Evolutionary conservation across 2,797 vertebrate species (phyloP).

Genomic region (Brachyrhaphis roseni): DNA sequence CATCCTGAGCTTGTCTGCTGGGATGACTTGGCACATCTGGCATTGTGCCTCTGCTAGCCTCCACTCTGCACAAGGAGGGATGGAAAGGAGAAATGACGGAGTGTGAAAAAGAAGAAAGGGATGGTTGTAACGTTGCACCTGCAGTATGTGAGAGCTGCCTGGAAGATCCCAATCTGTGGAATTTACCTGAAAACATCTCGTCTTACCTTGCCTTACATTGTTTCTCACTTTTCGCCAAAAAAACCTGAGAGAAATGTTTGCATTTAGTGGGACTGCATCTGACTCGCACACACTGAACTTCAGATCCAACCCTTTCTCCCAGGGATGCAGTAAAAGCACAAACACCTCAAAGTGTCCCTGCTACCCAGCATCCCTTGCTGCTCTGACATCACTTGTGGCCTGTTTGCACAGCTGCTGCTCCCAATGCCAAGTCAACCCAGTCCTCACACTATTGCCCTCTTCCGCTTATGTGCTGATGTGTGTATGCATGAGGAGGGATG

Average conservation of each 20-base stretch:
- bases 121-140: slow-evolving; percentile 66
- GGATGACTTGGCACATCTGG: slow-evolving; percentile 70
- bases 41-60: slow-evolving; percentile 42
- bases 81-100: slow-evolving; percentile 7
- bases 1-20: slow-evolving; percentile 46
- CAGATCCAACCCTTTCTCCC: slow-evolving; percentile 21
- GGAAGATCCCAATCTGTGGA: slow-evolving; percentile 41
- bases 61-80: slow-evolving; percentile 8
- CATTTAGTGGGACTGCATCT: slow-evolving; percentile 12
- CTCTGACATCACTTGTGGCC: slow-evolving; percentile 76
- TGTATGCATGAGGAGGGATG: slow-evolving; percentile 33
- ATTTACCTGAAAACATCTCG: slow-evolving; percentile 54
- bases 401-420: slow-evolving; percentile 80
- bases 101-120: slow-evolving; percentile 14
- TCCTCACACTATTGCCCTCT: slow-evolving; percentile 49
- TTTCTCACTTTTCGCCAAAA: not conserved
- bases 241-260: slow-evolving; percentile 6
- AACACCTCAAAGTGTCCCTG: slow-evolving; percentile 69
- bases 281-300: slow-evolving; percentile 5
- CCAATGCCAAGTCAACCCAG: slow-evolving; percentile 51
- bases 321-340: slow-evolving; percentile 40
- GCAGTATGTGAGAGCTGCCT: slow-evolving; percentile 52
- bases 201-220: slow-evolving; percentile 16
- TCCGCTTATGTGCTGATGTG: slow-evolving; percentile 28
- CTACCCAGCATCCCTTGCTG: slow-evolving; percentile 72